Conservation (phyloP, 2,113 vertebrate genomes). For the Trichomycterus rosablanca region DNA sequence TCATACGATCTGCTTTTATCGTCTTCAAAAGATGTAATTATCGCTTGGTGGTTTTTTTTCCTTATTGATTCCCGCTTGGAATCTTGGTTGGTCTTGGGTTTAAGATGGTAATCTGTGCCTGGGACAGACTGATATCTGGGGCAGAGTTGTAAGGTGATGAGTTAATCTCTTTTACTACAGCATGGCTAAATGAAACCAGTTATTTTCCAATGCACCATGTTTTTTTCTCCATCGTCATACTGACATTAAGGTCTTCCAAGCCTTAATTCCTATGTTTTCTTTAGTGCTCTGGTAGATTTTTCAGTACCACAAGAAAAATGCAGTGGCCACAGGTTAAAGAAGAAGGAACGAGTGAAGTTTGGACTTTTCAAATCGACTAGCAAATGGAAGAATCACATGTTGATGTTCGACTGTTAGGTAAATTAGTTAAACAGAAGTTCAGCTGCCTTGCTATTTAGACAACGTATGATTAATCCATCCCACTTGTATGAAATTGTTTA, state of each 20-base stretch:
- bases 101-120: constrained; percentile 14
- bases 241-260: constrained; percentile 38
- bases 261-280: constrained; percentile 44
- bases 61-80: constrained; percentile 6
- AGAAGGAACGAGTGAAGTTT: not conserved
- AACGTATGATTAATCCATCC: constrained; percentile 33
- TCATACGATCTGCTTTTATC: constrained; percentile 29
- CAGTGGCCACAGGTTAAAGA: constrained; percentile 43
- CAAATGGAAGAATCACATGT: constrained; percentile 2
- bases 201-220: constrained; percentile 30
- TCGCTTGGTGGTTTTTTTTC: constrained; percentile 11
- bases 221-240: constrained; percentile 45
- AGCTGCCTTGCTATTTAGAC: constrained; percentile 14
- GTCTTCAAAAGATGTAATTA: constrained; percentile 28
- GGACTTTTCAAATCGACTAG: constrained; percentile 5
- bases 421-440: constrained; percentile 28
- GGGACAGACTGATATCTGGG: not conserved
- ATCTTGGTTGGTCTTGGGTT: not conserved
- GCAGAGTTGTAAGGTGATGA: constrained; percentile 24
- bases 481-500: no score
- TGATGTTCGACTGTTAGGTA: constrained; percentile 25
- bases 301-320: constrained; percentile 28
- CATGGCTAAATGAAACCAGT: constrained; percentile 18
- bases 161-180: not conserved
- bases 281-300: constrained; percentile 49